Base-by-base conservation (phyloP, 2,113 vertebrate species). In the Sebastes fasciatus region DNA sequence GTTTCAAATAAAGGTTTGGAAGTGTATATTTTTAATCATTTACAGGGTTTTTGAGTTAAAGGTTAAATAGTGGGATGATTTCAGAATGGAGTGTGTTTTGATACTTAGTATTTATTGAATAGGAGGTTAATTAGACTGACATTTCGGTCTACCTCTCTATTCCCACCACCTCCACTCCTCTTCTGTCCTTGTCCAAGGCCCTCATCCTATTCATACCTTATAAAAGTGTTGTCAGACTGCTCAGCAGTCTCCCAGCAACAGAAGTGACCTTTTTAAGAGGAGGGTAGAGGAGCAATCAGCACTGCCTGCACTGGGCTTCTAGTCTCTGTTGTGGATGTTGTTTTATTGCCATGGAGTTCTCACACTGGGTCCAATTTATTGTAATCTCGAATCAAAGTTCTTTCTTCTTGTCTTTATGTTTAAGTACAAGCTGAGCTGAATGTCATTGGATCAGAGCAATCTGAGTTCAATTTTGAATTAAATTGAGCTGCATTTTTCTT, bases 221-320 rank as follows among this genome's bases (percentile, higher is more conserved):
- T 46, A 23, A 82, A 77, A 74, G 75, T 83, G 75, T 75, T 86
- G 74, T 78, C 43, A 51, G 49, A 42, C 54, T 78, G 48, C 63
- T 74, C 67, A 10, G n/a, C 26, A 13, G 85, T 83, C 65, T 79
- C 70, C 70, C 74, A 45, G 84, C 75, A 86, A 86, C 75, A 64
- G 49, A 58, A 66, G 10, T 60, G 43, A 80, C 45, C 57, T 80
- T 71, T 80, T 75, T 43, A 26, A 65, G 42, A 65, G 43, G 48
- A 46, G 40, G 17, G 34, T 19, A 46, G 54, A 62, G 48, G 76
- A 74, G 13, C 61, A 3, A 9, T 64, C 9, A 55, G 80, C 46
- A 46, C 14, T 19, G 16, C 43, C 58, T 58, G n/a, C 17, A 48
- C 58, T 13, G 14, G 40, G 4, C 14, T 46, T 48, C 42, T 48